Evolutionary conservation across 2,113 vertebrate genomes (phyloP).

Genomic region (Austrofundulus limnaeus): DNA sequence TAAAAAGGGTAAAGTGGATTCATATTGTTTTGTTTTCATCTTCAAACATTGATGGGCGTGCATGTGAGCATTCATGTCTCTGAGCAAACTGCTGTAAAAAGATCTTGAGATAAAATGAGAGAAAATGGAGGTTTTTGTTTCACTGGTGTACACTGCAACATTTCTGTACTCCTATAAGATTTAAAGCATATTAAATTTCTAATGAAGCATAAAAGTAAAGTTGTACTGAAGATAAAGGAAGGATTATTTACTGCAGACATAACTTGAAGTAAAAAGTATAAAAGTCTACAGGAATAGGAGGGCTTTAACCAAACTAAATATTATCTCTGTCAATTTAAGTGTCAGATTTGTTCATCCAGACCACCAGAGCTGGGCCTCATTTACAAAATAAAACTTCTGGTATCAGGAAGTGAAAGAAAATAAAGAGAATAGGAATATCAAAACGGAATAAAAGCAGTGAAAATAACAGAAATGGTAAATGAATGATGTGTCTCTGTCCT

Average conservation of each 20-base stretch:
- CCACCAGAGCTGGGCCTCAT: not conserved
- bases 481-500: not conserved
- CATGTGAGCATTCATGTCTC: slow-evolving; percentile 13
- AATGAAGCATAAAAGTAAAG: slow-evolving; percentile 9
- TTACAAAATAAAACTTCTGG: not conserved
- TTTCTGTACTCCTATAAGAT: not conserved
- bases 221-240: slow-evolving; percentile 13
- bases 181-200: slow-evolving; percentile 2
- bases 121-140: slow-evolving; percentile 12
- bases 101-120: not conserved
- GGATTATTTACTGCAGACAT: slow-evolving; percentile 5
- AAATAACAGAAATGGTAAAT: too few species aligned
- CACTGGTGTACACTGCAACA: too few species aligned
- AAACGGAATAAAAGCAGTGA: not conserved
- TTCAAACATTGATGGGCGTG: slow-evolving; percentile 8
- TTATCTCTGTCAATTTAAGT: slow-evolving; percentile 35
- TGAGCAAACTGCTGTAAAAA: not conserved
- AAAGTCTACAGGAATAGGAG: slow-evolving; percentile 5
- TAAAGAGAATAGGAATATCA: not conserved
- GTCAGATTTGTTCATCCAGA: slow-evolving; percentile 1
- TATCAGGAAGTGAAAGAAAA: not conserved
- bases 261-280: slow-evolving; percentile 16
- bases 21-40: slow-evolving; percentile 24
- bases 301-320: slow-evolving; percentile 17
- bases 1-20: slow-evolving; percentile 31